phyloP scores from a whole-genome alignment of 2,113 vertebrate genomes.

The Platycercus adscitus region DNA sequence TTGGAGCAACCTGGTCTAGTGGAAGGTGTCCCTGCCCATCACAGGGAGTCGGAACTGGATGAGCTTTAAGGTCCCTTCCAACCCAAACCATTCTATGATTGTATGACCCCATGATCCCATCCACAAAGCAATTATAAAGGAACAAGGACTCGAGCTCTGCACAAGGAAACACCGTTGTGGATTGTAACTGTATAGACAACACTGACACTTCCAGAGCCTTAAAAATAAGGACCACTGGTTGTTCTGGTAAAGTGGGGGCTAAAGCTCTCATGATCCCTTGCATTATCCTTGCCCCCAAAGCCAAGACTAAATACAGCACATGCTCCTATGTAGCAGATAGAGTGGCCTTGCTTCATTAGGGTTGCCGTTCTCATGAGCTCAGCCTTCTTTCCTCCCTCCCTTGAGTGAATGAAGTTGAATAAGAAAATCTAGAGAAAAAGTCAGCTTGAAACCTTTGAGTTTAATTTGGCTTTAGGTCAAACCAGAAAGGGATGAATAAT shows the following conservation, averaged over 20 bases:
- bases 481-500: slow-evolving; percentile 11
- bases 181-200: background rate
- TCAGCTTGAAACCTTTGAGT: slow-evolving; percentile 30
- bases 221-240: background rate
- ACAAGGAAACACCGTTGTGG: background rate
- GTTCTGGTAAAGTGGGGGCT: background rate
- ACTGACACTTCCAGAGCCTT: background rate
- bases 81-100: background rate
- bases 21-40: background rate
- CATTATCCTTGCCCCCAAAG: background rate
- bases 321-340: background rate
- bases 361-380: background rate
- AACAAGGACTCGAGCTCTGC: background rate
- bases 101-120: background rate
- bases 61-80: background rate
- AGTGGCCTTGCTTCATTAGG: background rate
- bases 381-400: background rate
- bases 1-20: background rate
- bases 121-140: background rate
- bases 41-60: background rate
- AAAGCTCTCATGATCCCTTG: background rate
- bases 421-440: slow-evolving; percentile 17
- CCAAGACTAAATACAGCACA: background rate
- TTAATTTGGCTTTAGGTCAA: slow-evolving; percentile 42
- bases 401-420: background rate